Percentiles rank a stretch among this genome's conserved stretches.
Evolutionary conservation across 2,797 vertebrate genomes (phyloP).

Genomic region (Pangasius sanitwongsei): DNA sequence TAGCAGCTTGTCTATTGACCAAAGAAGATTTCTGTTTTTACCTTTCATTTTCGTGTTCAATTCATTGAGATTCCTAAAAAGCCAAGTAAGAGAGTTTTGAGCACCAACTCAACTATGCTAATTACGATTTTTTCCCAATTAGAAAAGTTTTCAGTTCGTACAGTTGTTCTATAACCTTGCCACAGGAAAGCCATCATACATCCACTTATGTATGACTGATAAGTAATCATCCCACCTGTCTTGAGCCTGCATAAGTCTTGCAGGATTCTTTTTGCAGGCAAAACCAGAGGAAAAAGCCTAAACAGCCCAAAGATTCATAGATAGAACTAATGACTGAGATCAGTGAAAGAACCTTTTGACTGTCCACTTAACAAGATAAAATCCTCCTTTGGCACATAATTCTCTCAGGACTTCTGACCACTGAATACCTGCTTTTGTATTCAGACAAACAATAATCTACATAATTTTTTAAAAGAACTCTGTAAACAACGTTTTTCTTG

Average conservation of each 20-base stretch:
- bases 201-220: neutral
- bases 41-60: conserved; percentile 39
- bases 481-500: neutral
- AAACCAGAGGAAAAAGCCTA: neutral
- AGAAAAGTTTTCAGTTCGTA: neutral
- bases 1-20: neutral
- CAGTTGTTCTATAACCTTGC: neutral
- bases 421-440: neutral
- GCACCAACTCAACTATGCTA: conserved; percentile 5
- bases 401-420: neutral
- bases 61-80: conserved; percentile 34
- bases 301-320: neutral
- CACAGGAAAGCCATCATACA: neutral
- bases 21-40: conserved; percentile 23
- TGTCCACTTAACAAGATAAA: neutral
- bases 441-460: neutral
- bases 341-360: neutral
- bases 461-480: neutral
- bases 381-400: neutral
- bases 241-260: neutral
- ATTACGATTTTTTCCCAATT: neutral
- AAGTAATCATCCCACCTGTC: neutral
- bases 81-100: conserved; percentile 30
- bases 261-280: neutral
- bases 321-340: neutral